Evolutionary conservation across 2,797 vertebrate genomes (phyloP).

Genomic region (Emydoidea blandingii): DNA sequence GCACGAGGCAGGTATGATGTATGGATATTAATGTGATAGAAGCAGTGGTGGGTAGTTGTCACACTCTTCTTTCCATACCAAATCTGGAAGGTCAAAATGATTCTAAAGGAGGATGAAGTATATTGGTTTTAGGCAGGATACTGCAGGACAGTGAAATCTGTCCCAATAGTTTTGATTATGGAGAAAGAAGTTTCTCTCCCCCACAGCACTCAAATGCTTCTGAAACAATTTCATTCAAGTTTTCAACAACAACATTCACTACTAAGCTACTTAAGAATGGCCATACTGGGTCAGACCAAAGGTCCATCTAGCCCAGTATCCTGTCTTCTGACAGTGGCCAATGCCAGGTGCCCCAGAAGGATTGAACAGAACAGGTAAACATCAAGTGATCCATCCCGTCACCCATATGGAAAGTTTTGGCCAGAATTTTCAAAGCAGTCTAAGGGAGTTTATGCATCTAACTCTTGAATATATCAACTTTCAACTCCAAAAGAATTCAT

Average conservation of each 20-base stretch:
- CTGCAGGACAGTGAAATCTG: neutral
- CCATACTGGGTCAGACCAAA: no score
- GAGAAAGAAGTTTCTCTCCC: neutral
- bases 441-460: neutral
- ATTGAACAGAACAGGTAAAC: no score
- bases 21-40: neutral
- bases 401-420: constrained; percentile 8
- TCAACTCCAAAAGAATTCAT: constrained; percentile 7
- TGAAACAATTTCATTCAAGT: neutral
- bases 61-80: neutral
- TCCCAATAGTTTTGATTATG: neutral
- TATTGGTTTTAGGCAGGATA: neutral
- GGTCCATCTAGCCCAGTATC: no score
- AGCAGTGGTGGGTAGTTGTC: neutral
- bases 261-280: neutral
- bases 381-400: no score
- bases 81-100: neutral
- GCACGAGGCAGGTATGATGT: neutral
- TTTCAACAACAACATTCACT: neutral
- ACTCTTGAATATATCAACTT: neutral
- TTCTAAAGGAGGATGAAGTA: neutral
- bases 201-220: neutral
- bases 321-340: no score
- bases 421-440: constrained; percentile 30
- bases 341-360: no score